A percentile compares a stretch with the other conserved stretches of the same genome.
Conservation (phyloP, 2,888 invertebrate species). For the Coenonympha glycerion region DNA sequence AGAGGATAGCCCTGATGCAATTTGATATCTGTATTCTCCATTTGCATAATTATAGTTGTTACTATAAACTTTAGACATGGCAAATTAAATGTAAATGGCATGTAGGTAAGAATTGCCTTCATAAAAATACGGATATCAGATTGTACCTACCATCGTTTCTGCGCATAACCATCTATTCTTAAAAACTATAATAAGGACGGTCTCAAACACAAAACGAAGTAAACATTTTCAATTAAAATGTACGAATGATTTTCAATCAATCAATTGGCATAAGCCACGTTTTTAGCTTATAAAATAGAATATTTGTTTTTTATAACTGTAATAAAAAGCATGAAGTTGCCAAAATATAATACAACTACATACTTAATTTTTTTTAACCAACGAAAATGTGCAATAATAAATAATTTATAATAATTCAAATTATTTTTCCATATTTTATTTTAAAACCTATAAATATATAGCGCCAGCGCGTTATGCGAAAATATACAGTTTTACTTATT, state of each 20-base stretch:
- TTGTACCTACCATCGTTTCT: conserved; percentile 5
- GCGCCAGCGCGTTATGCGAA: no score
- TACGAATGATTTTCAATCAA: conserved; percentile 6
- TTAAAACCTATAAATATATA: no score
- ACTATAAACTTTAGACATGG: not conserved
- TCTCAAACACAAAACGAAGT: conserved; percentile 45
- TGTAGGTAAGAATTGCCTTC: not conserved
- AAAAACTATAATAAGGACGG: conserved; percentile 57
- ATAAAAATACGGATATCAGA: not conserved
- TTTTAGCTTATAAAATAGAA: conserved; percentile 3
- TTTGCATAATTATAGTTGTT: not conserved
- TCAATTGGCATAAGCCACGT: not conserved
- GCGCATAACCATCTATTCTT: conserved; percentile 30
- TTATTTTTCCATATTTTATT: no score
- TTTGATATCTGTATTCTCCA: not conserved
- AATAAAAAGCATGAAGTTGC: no score
- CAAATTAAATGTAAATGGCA: not conserved
- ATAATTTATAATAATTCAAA: no score
- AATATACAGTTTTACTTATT: no score
- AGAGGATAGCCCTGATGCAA: no score
- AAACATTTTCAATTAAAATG: conserved; percentile 17
- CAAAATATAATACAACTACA: no score
- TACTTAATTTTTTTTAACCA: no score
- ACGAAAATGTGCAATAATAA: no score
- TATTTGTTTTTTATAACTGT: no score